phyloP scores from a whole-genome alignment of 2,113 vertebrate genomes.

The Nycticebus coucang region DNA sequence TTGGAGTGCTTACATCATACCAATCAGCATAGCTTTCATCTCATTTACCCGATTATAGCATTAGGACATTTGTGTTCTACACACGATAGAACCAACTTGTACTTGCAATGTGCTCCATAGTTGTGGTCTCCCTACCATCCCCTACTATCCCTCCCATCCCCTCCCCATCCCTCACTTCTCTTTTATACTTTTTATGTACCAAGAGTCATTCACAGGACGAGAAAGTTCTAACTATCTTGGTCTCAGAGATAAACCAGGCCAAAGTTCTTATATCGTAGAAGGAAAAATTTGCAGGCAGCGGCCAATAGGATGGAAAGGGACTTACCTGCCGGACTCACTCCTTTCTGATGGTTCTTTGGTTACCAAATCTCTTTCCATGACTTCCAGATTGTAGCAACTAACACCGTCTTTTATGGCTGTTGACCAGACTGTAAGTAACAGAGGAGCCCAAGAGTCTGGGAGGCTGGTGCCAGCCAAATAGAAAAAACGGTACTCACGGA shows the following conservation, averaged over 20 bases:
- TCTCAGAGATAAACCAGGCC: neutral
- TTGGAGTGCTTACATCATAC: too few relatives aligned
- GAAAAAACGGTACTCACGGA: fast-evolving
- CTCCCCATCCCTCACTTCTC: neutral
- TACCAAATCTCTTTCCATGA: neutral
- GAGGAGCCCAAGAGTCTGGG: neutral
- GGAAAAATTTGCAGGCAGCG: neutral
- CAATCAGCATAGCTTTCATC: too few relatives aligned
- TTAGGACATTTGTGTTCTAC: too few relatives aligned
- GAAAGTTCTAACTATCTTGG: too few relatives aligned
- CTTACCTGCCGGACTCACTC: neutral
- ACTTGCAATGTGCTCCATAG: too few relatives aligned
- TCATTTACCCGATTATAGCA: too few relatives aligned
- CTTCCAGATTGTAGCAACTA: neutral
- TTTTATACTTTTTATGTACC: neutral
- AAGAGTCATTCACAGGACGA: neutral
- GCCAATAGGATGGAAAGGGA: neutral
- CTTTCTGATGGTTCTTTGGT: neutral
- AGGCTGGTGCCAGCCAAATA: fast-evolving
- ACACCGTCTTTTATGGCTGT: neutral
- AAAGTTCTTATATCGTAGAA: neutral
- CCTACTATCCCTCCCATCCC: too few relatives aligned
- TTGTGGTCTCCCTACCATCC: too few relatives aligned
- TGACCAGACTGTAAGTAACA: neutral
- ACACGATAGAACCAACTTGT: too few relatives aligned